These are phyloP conservation scores for Mactra quadrangularis DNA, from an alignment of 1,140 invertebrate species.

Conservation along the genomic window DNA sequence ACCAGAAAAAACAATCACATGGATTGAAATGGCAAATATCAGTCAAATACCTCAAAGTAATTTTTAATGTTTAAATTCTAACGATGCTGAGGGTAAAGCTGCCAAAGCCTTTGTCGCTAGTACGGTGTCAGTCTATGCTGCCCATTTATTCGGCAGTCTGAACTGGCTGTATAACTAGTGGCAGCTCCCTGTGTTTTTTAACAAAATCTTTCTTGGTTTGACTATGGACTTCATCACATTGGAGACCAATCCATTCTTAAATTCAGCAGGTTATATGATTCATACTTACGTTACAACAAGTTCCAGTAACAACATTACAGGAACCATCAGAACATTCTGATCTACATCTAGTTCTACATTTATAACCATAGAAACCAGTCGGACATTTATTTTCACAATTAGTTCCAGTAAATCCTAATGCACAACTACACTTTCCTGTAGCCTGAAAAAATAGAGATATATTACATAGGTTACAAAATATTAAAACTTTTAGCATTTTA, in stretches of 20 bases:
- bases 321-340: constrained; percentile 50
- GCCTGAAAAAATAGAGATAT: neutral
- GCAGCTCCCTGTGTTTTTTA: constrained; percentile 46
- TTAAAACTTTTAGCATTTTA: neutral
- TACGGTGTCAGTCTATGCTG: too few species aligned
- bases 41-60: too few species aligned
- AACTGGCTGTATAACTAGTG: neutral
- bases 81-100: too few species aligned
- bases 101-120: too few species aligned
- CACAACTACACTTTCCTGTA: constrained; percentile 40
- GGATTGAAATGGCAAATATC: too few species aligned
- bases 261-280: too few species aligned
- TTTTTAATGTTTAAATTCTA: too few species aligned
- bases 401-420: constrained; percentile 33
- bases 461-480: neutral
- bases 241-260: too few species aligned
- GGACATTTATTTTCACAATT: constrained; percentile 34
- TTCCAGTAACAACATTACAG: constrained; percentile 73
- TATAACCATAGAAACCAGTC: constrained; percentile 61
- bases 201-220: constrained; percentile 68
- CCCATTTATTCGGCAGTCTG: neutral
- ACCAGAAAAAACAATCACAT: too few species aligned
- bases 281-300: constrained; percentile 57
- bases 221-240: constrained; percentile 71
- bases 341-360: constrained; percentile 61